A percentile compares a stretch with the other conserved stretches of the same genome.
These are phyloP conservation scores for Scolopax mira DNA, from an alignment of 2,113 vertebrate genomes.

Conservation along the genomic window DNA sequence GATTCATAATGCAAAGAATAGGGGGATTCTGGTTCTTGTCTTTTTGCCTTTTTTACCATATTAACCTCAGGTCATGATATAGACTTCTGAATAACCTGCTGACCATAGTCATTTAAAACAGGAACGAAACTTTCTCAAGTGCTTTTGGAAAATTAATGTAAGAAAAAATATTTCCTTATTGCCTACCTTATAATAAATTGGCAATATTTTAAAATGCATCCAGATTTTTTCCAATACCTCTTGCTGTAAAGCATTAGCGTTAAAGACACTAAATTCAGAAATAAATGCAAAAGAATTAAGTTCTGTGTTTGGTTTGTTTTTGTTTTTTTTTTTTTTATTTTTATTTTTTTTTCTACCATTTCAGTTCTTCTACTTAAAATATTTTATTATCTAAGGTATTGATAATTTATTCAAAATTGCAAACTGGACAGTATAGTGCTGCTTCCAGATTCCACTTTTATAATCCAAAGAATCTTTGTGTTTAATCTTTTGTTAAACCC, in stretches of 20 bases:
- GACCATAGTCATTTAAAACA: not conserved
- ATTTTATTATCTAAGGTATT: not conserved
- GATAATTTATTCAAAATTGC: not conserved
- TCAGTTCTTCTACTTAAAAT: not conserved
- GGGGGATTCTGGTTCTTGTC: accelerated
- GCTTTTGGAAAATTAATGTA: not conserved
- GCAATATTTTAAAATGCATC: not conserved
- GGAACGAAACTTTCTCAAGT: not conserved
- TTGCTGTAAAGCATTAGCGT: not conserved
- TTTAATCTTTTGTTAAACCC: constrained; percentile 12
- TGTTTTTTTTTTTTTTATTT: not conserved
- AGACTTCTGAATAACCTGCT: not conserved
- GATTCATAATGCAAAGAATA: not conserved
- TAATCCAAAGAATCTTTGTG: not conserved
- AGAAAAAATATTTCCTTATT: not conserved
- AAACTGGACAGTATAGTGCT: not conserved
- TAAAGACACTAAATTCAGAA: not conserved
- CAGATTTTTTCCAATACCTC: not conserved
- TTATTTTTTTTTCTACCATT: not conserved
- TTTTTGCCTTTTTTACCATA: not conserved
- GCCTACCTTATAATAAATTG: not conserved
- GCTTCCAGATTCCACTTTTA: not conserved
- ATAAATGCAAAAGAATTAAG: not conserved
- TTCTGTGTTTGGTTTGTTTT: no score
- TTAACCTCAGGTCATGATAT: not conserved